Base-by-base conservation (phyloP, 2,113 vertebrate genomes). In the Nasalis larvatus region DNA sequence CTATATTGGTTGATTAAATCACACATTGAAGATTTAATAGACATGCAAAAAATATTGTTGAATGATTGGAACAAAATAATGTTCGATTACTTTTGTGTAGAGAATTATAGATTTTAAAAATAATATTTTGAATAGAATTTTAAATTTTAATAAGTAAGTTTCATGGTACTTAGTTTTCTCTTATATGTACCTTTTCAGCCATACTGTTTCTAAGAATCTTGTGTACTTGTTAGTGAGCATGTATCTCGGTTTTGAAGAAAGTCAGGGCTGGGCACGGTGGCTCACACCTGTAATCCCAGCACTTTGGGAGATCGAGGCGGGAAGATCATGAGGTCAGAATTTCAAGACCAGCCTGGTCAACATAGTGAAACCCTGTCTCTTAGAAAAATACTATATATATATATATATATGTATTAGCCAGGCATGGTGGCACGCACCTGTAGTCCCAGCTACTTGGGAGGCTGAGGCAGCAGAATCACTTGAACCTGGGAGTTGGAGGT, bases 1-100 rank as follows among this genome's bases (percentile, higher is more conserved):
- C 8, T 13, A 32, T 87, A 47, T 80, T 86, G 23, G 47, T 60
- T 95, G 66, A 85, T 91, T 82, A 82, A 90, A 73, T 96, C 18
- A 66, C 13, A 6, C 42, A 5, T 40, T 13, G 11, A 12, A 18
- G 7, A 49, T 25, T 8, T 93, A 63, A 20, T 16, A 56, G 47
- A 6, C 14, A 56, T 93, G 18, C 45, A 23, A 87, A 88, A 58
- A 73, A 63, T 80, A 23, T 42, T 69, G 30, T 66, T 78, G 12
- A 88, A 54, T n/a, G 49, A 21, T 10, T 71, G 68, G 30, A 91
- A 73, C 49, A 69, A 45, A 83, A 25, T 20, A 47, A 21, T 21
- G 47, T 30, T 32, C 17, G 21, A n/a, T 37, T 23, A 45, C 52
- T 30, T 68, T 68, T 90, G 14, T 93, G 18, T 71, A 13, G 82